Conservation (phyloP, 30 jellyfish, hydroid and myxozoan genomes). For the Cassiopea xamachana region DNA sequence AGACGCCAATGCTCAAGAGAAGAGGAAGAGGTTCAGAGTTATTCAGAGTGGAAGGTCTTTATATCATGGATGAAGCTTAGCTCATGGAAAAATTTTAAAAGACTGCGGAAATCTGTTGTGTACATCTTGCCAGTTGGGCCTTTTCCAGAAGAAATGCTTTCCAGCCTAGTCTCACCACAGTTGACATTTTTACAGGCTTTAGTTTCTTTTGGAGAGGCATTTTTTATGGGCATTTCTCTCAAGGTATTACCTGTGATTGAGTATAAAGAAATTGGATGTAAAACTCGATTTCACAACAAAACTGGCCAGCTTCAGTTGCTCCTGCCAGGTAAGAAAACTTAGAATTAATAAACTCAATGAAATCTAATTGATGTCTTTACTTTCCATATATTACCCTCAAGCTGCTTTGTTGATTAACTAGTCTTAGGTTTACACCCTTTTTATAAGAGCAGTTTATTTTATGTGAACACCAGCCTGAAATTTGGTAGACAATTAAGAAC, state of each 20-base stretch:
- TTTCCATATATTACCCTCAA: too few relatives aligned
- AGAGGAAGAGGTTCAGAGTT: constrained; percentile 86
- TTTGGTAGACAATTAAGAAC: too few relatives aligned
- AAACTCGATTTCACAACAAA: constrained; percentile 73
- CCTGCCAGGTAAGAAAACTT: constrained; percentile 70
- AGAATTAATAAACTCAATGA: neutral
- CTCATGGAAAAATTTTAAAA: constrained; percentile 54
- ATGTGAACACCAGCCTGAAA: too few relatives aligned
- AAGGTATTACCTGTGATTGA: constrained; percentile 78
- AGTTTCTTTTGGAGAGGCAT: constrained; percentile 70
- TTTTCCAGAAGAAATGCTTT: constrained; percentile 77
- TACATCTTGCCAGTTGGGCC: constrained; percentile 89
- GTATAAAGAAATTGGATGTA: constrained; percentile 64
- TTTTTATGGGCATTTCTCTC: constrained; percentile 70
- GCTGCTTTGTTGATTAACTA: too few relatives aligned
- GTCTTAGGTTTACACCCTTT: too few relatives aligned
- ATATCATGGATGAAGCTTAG: constrained; percentile 61
- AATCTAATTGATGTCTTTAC: too few relatives aligned
- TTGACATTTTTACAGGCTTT: constrained; percentile 50
- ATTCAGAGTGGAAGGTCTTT: constrained; percentile 79
- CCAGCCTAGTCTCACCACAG: constrained; percentile 62
- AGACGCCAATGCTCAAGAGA: constrained; percentile 61
- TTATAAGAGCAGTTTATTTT: too few relatives aligned
- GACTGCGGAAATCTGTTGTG: constrained; percentile 62
- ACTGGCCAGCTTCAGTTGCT: constrained; percentile 87